Evolutionary conservation across 2,113 vertebrate species (phyloP).

Genomic region (Atrichornis clamosus): DNA sequence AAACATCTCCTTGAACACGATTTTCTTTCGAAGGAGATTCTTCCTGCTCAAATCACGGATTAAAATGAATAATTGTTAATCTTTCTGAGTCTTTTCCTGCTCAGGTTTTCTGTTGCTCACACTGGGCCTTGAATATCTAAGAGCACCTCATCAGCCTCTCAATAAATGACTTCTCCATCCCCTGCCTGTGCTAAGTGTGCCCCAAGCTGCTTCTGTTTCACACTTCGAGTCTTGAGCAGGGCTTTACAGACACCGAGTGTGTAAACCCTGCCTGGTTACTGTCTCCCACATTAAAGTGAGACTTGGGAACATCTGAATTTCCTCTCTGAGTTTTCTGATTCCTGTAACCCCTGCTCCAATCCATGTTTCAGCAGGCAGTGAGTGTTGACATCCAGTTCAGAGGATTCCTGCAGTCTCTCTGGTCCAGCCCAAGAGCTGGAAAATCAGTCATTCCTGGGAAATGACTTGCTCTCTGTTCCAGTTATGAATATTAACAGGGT

Average conservation of each 20-base stretch:
- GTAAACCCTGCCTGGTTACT: background rate
- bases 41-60: background rate
- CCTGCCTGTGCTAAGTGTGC: background rate
- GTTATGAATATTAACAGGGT: background rate
- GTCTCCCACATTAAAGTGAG: background rate
- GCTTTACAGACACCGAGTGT: background rate
- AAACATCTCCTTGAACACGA: background rate
- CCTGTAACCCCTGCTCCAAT: background rate
- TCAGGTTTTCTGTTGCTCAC: background rate
- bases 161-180: background rate
- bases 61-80: slow-evolving; percentile 6
- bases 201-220: background rate
- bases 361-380: accelerated
- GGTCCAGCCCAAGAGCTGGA: background rate
- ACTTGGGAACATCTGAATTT: background rate
- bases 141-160: background rate
- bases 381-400: accelerated
- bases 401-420: background rate
- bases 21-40: background rate
- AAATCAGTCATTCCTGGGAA: background rate
- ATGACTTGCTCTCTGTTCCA: background rate
- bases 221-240: background rate
- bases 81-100: background rate
- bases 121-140: background rate
- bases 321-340: background rate